Base-by-base conservation (phyloP, 2,888 invertebrate species). In the Schizotus pectinicornis region DNA sequence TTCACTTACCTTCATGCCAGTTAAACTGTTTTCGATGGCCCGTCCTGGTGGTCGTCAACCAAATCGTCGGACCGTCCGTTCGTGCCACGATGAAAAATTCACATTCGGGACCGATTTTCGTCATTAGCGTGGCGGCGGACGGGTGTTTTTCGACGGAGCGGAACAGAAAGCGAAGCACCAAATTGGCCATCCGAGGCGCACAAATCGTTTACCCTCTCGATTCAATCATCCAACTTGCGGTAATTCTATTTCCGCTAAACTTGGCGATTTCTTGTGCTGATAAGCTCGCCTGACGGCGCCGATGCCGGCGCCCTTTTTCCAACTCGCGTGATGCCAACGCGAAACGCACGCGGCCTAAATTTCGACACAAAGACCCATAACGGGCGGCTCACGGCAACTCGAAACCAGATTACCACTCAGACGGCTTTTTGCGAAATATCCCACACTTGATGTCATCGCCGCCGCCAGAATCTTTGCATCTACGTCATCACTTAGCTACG, bases 221-320 rank as follows among this genome's bases (percentile, higher is more conserved):
- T 69, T 65, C 67, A 69, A 70, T 72, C 69, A 71, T 61, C 63
- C 63, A 67, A 69, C 64, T 69, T 67, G 69, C 66, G 64, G 69
- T 72, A 72, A 72, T 72, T 72, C 67, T 61, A 70, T 72, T 72
- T 72, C 72, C 70, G 66, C 59, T 9, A 14, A 50, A 45, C 37
- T 52, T 38, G 39, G 46, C 49, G 50, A 47, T 46, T 46, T 50
- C 35, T 51, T 37, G 46, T 22, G 22, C 22, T 22, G 22, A 22
- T 22, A 22, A 22, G 22, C 22, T 22, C 22, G 22, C 22, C 22
- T 22, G 22, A 22, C 22, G 22, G 5, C 22, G 22, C 5, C 22
- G 22, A 22, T 22, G 22, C 22, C 22, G 22, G 22, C 22, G 22
- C 22, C 22, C 3, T 22, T 22, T 22, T 22, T 22, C n/a, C 22